Percentiles rank a stretch among this genome's conserved stretches.
phyloP scores from a whole-genome alignment of 2,888 invertebrate genomes.

The Athalia circularis region DNA sequence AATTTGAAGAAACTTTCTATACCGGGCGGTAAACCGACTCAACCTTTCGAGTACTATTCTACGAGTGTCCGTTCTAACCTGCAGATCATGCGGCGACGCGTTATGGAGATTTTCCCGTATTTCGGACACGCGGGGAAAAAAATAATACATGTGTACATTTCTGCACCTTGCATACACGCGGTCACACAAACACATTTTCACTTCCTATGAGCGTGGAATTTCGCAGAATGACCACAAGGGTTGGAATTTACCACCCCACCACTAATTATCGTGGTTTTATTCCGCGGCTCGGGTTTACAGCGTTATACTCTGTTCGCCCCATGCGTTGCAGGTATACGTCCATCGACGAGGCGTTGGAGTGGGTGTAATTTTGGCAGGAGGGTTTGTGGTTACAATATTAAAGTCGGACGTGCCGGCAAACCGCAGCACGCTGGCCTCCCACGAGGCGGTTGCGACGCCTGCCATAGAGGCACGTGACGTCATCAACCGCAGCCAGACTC shows the following conservation, averaged over 20 bases:
- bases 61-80: neutral
- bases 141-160: no score
- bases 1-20: neutral
- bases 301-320: conserved; percentile 8
- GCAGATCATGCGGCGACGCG: no score
- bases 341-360: conserved; percentile 32
- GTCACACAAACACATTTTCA: neutral
- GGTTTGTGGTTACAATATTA: conserved; percentile 70
- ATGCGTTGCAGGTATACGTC: neutral
- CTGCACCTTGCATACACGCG: neutral
- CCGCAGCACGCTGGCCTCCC: conserved; percentile 67
- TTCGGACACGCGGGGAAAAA: neutral
- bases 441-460: conserved; percentile 67
- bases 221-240: conserved; percentile 15
- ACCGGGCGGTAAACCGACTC: neutral
- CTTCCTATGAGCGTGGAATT: conserved; percentile 18
- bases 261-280: conserved; percentile 44
- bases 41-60: neutral
- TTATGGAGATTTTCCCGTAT: neutral
- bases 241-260: conserved; percentile 21
- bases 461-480: conserved; percentile 73
- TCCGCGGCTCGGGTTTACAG: conserved; percentile 33
- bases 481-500: conserved; percentile 67
- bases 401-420: conserved; percentile 75
- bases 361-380: conserved; percentile 51